A percentile compares a stretch with the other conserved stretches of the same genome.
These are phyloP conservation scores for Agrilus biguttatus DNA, from an alignment of 2,888 invertebrate genomes.

Conservation along the genomic window DNA sequence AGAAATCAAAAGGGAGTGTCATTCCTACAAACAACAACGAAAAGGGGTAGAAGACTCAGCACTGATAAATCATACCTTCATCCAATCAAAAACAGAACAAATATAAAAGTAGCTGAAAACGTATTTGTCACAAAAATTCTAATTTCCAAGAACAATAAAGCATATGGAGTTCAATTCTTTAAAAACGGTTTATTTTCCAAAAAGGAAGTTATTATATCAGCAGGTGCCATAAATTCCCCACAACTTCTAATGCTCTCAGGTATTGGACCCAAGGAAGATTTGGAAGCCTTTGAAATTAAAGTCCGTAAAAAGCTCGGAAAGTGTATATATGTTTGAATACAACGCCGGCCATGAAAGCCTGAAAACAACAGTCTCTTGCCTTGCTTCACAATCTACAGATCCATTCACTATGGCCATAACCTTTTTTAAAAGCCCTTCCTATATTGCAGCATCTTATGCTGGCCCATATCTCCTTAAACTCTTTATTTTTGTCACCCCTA, in stretches of 20 bases:
- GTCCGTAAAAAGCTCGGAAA: constrained; percentile 52
- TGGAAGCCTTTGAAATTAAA: constrained; percentile 42
- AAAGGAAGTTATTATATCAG: constrained; percentile 65
- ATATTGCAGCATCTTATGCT: too few species aligned
- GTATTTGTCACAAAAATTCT: too few species aligned
- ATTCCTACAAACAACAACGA: constrained; percentile 35
- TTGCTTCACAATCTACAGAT: too few species aligned
- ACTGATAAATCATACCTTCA: too few species aligned
- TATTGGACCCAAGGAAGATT: constrained; percentile 51
- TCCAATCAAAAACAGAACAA: not conserved
- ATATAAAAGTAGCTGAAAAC: too few species aligned
- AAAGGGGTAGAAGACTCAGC: constrained; percentile 23
- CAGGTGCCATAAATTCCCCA: constrained; percentile 73
- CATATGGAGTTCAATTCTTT: constrained; percentile 53
- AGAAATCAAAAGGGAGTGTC: constrained; percentile 36
- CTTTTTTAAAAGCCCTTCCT: too few species aligned
- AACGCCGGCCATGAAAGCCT: too few species aligned
- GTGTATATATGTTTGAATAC: too few species aligned
- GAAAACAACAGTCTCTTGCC: too few species aligned
- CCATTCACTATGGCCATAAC: too few species aligned
- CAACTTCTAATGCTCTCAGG: constrained; percentile 79
- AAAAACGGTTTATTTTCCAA: constrained; percentile 47
- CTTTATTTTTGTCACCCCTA: too few species aligned
- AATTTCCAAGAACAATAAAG: constrained; percentile 38
- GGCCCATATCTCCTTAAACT: too few species aligned